Conservation (phyloP, 2,888 invertebrate genomes). For the Lepidochitona cinerea region DNA sequence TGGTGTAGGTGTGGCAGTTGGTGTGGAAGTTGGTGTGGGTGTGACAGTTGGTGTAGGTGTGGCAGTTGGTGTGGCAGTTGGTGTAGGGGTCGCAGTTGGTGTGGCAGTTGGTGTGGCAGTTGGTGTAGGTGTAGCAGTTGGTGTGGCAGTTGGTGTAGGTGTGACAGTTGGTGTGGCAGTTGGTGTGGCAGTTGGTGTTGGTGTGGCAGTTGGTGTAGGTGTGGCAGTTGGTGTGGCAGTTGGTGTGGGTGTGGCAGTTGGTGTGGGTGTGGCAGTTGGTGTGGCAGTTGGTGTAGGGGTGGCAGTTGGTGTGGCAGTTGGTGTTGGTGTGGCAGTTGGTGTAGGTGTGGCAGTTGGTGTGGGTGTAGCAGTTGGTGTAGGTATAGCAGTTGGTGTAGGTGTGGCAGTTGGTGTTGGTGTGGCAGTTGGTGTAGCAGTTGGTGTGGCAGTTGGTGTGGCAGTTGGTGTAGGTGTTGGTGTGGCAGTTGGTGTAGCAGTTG, state of each 20-base stretch:
- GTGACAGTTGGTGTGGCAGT: background rate
- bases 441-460: background rate
- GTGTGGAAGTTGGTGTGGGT: background rate
- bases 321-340: background rate
- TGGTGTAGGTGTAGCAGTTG: background rate
- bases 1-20: background rate
- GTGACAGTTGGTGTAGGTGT: background rate
- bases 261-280: background rate
- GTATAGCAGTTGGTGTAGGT: background rate
- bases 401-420: background rate
- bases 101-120: background rate
- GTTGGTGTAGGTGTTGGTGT: background rate
- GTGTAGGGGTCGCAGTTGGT: background rate
- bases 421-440: background rate
- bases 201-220: background rate
- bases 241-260: background rate
- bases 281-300: background rate
- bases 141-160: background rate
- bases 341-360: background rate
- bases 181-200: background rate
- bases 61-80: background rate
- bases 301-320: background rate
- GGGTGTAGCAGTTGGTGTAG: background rate
- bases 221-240: background rate
- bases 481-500: background rate